Evolutionary conservation across 2,888 invertebrate genomes (phyloP).

Genomic region (Acronicta leporina): DNA sequence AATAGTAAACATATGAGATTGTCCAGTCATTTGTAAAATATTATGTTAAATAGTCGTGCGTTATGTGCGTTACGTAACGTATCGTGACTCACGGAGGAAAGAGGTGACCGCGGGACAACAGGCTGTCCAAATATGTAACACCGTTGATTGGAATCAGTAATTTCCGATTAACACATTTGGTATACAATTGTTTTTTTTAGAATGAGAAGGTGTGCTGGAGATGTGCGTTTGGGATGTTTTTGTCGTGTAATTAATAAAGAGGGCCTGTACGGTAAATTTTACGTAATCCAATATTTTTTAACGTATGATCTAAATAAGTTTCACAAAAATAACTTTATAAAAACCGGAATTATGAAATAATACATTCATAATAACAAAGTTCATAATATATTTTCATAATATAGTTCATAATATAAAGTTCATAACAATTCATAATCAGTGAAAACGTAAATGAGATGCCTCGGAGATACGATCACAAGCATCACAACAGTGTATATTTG

Average conservation of each 20-base stretch:
- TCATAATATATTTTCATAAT: constrained; percentile 6
- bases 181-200: constrained; percentile 3
- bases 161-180: constrained; percentile 26
- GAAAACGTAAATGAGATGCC: constrained; percentile 26
- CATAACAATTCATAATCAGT: constrained; percentile 30
- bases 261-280: too few relatives aligned
- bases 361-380: constrained; percentile 5
- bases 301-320: not conserved
- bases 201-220: not conserved
- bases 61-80: constrained; percentile 58
- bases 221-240: not conserved
- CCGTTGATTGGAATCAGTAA: constrained; percentile 28
- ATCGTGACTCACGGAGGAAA: constrained; percentile 60
- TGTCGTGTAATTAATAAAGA: too few relatives aligned
- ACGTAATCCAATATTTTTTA: not conserved
- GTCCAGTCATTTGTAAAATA: constrained; percentile 53
- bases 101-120: constrained; percentile 36
- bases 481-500: constrained; percentile 64
- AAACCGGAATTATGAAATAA: not conserved
- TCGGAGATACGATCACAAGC: constrained; percentile 54
- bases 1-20: constrained; percentile 51
- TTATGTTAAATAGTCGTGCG: constrained; percentile 54
- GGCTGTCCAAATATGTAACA: constrained; percentile 40
- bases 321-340: not conserved
- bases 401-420: constrained; percentile 5